phyloP scores from a whole-genome alignment of 2,113 vertebrate species.

The Xiphophorus couchianus region DNA sequence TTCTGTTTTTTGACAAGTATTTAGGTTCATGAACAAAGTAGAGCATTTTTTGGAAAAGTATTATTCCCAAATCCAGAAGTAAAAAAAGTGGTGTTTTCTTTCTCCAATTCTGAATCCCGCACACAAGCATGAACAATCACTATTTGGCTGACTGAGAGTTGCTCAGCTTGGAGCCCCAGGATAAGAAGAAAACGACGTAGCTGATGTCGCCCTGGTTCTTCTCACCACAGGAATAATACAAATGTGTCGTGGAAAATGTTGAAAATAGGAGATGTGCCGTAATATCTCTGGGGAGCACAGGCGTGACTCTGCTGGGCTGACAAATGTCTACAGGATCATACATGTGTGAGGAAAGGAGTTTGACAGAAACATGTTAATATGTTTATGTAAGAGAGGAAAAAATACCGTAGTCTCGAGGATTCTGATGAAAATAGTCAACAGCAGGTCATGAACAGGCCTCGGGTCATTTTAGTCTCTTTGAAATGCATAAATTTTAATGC shows the following conservation, averaged over 20 bases:
- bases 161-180: conserved; percentile 23
- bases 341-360: conserved; percentile 6
- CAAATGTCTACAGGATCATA: not conserved
- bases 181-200: conserved; percentile 37
- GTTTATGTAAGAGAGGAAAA: not conserved
- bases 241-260: conserved; percentile 21
- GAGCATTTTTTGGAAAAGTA: not conserved
- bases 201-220: conserved; percentile 14
- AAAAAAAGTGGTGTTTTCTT: not conserved
- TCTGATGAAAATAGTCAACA: conserved; percentile 18
- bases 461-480: not conserved
- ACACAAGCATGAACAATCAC: conserved; percentile 3
- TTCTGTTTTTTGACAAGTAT: not conserved
- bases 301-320: not conserved
- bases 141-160: conserved; percentile 21
- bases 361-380: conserved; percentile 1
- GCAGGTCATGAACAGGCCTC: conserved; percentile 5
- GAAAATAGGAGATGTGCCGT: not conserved
- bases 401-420: not conserved
- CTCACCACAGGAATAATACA: conserved; percentile 22
- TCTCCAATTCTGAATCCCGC: not conserved
- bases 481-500: conserved; percentile 29
- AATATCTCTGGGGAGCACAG: conserved; percentile 2
- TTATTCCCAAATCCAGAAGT: not conserved
- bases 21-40: not conserved